Evolutionary conservation across 2,888 invertebrate species (phyloP).

Genomic region (Leistus spinibarbis): DNA sequence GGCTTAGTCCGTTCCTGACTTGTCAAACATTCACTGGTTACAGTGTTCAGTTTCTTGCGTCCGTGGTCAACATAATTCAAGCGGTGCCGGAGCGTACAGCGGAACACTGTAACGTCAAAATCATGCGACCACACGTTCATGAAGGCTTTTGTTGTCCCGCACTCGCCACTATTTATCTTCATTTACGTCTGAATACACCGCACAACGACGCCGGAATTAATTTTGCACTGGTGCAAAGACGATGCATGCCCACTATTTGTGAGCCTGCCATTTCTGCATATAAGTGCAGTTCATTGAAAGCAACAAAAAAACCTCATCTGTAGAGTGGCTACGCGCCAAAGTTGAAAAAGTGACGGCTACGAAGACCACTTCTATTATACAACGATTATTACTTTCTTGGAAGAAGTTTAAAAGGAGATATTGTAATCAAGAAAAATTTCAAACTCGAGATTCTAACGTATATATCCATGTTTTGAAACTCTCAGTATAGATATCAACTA

Average conservation of each 20-base stretch:
- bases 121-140: conserved; percentile 39
- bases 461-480: no score
- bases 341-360: no score
- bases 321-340: no score
- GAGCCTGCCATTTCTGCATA: not conserved
- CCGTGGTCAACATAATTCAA: conserved; percentile 46
- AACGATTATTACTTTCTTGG: no score
- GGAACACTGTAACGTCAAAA: conserved; percentile 38
- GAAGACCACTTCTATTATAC: no score
- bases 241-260: not conserved
- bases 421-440: no score
- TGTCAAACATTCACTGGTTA: conserved; percentile 8
- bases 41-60: conserved; percentile 42
- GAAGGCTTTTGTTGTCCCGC: conserved; percentile 34
- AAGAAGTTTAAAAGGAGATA: no score
- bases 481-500: no score
- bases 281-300: not conserved
- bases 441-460: no score
- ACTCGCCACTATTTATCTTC: conserved; percentile 35
- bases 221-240: conserved; percentile 4
- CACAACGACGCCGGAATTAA: conserved; percentile 14
- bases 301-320: not conserved
- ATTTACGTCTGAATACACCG: conserved; percentile 33
- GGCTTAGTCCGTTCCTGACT: conserved; percentile 9
- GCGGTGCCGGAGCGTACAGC: conserved; percentile 38